A percentile compares a stretch with the other conserved stretches of the same genome.
phyloP scores from a whole-genome alignment of 2,888 invertebrate genomes.

The Dynastes tityus region DNA sequence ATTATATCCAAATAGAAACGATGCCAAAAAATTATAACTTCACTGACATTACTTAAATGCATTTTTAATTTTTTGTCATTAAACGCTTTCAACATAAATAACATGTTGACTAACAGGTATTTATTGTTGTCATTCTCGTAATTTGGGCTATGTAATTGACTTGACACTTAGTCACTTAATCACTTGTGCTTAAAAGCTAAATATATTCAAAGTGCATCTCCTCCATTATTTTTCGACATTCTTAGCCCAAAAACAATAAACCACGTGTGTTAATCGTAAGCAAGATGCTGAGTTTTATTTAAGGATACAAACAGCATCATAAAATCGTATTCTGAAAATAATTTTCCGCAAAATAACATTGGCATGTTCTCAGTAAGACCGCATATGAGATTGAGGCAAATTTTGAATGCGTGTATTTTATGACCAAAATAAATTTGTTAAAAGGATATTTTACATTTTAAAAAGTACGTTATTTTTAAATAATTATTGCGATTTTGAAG shows the following conservation, averaged over 20 bases:
- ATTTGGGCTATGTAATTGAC: neutral
- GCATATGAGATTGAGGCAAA: neutral
- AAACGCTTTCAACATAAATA: neutral
- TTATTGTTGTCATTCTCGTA: slow-evolving; percentile 1
- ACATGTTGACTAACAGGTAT: neutral
- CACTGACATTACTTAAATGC: neutral
- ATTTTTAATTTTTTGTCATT: neutral
- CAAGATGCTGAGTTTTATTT: neutral
- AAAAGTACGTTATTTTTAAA: no score
- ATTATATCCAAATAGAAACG: no score
- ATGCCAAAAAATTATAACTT: no score
- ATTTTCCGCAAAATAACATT: slow-evolving; percentile 32
- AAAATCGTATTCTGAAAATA: slow-evolving; percentile 31
- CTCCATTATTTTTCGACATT: no score
- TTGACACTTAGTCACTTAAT: no score
- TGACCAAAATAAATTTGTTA: neutral
- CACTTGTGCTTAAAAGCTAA: no score
- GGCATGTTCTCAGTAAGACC: neutral
- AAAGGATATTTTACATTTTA: neutral
- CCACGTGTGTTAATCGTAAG: neutral
- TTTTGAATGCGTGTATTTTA: no score
- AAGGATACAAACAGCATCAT: slow-evolving; percentile 9
- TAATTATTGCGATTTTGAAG: no score
- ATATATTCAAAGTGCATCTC: no score
- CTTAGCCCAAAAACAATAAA: neutral